Conservation (phyloP, 2,888 invertebrate species). For the Drosophila monieri region DNA sequence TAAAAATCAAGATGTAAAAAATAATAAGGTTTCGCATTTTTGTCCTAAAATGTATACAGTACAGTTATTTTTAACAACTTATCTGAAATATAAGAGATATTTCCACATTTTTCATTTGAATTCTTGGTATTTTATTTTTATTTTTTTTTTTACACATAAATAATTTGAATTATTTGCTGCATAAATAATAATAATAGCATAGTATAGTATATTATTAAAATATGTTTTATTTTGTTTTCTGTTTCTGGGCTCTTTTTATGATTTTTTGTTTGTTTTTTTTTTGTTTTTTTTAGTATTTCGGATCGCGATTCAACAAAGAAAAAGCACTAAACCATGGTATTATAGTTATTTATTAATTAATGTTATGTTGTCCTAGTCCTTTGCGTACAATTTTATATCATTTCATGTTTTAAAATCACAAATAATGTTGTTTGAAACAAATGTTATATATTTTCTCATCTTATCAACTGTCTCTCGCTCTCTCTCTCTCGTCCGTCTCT, state of each 20-base stretch:
- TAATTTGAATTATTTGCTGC: conserved; percentile 61
- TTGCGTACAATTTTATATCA: conserved; percentile 67
- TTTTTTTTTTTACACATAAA: conserved; percentile 63
- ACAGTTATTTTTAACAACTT: neutral
- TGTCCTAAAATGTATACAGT: neutral
- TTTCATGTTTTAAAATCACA: conserved; percentile 75
- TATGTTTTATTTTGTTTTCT: conserved; percentile 24
- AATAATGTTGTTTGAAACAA: conserved; percentile 77
- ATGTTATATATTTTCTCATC: conserved; percentile 85
- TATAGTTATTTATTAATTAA: conserved; percentile 55
- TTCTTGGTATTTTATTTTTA: conserved; percentile 40
- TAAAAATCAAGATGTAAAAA: neutral
- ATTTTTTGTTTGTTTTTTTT: no score
- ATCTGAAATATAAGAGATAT: conserved; percentile 7
- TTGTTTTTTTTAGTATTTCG: conserved; percentile 37
- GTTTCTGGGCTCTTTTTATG: conserved; percentile 28
- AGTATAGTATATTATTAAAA: conserved; percentile 32
- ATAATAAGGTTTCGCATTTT: neutral
- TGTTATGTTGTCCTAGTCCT: conserved; percentile 61
- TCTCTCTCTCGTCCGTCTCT: conserved; percentile 13
- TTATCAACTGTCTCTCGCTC: conserved; percentile 16
- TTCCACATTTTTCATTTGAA: conserved; percentile 11
- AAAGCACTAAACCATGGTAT: conserved; percentile 56
- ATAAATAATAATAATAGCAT: conserved; percentile 58
- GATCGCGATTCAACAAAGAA: conserved; percentile 60